Percentiles rank a stretch among this genome's conserved stretches.
Evolutionary conservation across 2,113 vertebrate genomes (phyloP).

Genomic region (Riparia riparia): DNA sequence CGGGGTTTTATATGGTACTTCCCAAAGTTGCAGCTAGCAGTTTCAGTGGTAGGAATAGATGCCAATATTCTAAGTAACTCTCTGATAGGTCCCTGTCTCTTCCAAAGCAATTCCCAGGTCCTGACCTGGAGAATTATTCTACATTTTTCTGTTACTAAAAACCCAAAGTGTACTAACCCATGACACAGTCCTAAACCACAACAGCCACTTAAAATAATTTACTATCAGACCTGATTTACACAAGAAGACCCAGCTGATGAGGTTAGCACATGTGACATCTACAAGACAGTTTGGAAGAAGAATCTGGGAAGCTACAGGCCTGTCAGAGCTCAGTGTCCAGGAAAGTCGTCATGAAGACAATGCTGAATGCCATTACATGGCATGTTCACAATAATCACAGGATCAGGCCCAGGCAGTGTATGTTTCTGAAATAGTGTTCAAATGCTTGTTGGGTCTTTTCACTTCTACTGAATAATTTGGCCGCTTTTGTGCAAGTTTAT

Average conservation of each 20-base stretch:
- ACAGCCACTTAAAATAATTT: not conserved
- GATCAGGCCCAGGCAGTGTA: not conserved
- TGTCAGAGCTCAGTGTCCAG: accelerated
- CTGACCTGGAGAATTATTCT: too few relatives aligned
- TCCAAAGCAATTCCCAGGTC: too few relatives aligned
- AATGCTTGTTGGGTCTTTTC: not conserved
- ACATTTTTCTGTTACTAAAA: too few relatives aligned
- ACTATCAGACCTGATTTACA: not conserved
- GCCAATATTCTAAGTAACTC: too few relatives aligned
- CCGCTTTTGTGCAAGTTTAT: not conserved
- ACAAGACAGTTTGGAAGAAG: accelerated
- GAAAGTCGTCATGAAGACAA: not conserved
- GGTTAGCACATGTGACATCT: not conserved
- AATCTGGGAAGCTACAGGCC: not conserved
- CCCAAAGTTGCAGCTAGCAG: too few relatives aligned
- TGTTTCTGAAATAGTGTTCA: not conserved
- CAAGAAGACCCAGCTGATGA: not conserved
- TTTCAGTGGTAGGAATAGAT: too few relatives aligned
- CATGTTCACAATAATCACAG: not conserved
- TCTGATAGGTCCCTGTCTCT: too few relatives aligned
- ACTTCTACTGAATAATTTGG: not conserved
- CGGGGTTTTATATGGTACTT: too few relatives aligned
- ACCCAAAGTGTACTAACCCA: too few relatives aligned
- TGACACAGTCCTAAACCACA: not conserved
- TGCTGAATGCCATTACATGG: accelerated